phyloP scores from a whole-genome alignment of 2,113 vertebrate genomes.

The Tretioscincus oriximinensis region DNA sequence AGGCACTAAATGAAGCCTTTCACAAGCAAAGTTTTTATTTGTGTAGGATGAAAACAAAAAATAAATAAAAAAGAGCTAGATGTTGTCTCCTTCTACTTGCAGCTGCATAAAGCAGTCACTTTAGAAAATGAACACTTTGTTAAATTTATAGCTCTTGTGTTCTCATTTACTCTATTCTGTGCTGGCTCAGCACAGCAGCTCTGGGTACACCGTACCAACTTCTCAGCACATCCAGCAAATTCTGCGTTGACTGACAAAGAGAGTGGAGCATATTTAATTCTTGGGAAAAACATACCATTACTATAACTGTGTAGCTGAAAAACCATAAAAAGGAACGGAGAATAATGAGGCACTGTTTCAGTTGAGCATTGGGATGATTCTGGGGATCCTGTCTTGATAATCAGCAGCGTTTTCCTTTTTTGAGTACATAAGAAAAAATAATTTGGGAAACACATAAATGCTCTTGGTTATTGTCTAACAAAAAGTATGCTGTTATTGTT shows the following conservation, averaged over 20 bases:
- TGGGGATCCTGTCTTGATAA: conserved; percentile 44
- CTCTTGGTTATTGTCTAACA: conserved; percentile 38
- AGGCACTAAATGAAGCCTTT: conserved; percentile 58
- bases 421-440: conserved; percentile 44
- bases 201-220: conserved; percentile 38
- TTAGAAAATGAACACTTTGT: conserved; percentile 73
- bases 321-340: conserved; percentile 43
- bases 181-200: conserved; percentile 67
- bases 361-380: conserved; percentile 33
- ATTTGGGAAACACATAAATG: conserved; percentile 38
- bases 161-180: conserved; percentile 74
- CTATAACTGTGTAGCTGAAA: conserved; percentile 42
- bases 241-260: conserved; percentile 44
- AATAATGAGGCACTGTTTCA: conserved; percentile 29
- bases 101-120: conserved; percentile 72
- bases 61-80: conserved; percentile 54
- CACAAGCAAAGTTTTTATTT: conserved; percentile 53
- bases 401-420: conserved; percentile 42
- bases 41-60: background rate
- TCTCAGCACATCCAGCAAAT: conserved; percentile 52
- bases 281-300: conserved; percentile 38
- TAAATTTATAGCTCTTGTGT: conserved; percentile 70
- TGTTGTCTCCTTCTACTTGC: conserved; percentile 69
- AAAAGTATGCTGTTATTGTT: conserved; percentile 19
- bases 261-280: conserved; percentile 48